Evolutionary conservation across 1,140 invertebrate genomes (phyloP).

Genomic region (Heliconius eleuchia): DNA sequence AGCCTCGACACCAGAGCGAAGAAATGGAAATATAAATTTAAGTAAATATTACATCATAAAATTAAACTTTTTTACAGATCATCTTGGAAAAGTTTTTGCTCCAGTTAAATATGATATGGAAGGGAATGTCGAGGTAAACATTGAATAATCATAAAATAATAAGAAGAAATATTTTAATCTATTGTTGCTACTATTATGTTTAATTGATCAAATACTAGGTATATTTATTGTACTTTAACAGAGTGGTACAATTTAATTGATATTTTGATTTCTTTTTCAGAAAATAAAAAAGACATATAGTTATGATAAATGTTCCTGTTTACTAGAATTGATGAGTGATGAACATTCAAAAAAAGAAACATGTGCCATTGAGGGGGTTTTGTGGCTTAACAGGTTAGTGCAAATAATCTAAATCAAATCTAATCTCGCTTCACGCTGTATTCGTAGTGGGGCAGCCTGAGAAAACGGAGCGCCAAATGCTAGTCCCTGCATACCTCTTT

Average conservation of each 20-base stretch:
- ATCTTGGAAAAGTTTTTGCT: slow-evolving; percentile 87
- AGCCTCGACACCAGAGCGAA: too few species aligned
- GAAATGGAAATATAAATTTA: slow-evolving; percentile 8
- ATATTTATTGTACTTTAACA: background rate
- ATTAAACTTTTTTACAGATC: slow-evolving; percentile 81
- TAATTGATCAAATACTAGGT: too few species aligned
- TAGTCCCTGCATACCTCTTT: too few species aligned
- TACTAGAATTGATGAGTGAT: slow-evolving; percentile 85
- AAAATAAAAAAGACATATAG: slow-evolving; percentile 85
- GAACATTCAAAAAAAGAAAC: slow-evolving; percentile 80
- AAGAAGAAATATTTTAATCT: background rate
- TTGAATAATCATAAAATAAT: slow-evolving; percentile 12
- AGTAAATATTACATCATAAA: background rate
- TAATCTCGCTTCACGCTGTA: too few species aligned
- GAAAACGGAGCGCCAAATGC: too few species aligned
- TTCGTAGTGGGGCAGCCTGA: too few species aligned
- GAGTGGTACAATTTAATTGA: background rate
- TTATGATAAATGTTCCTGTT: slow-evolving; percentile 80
- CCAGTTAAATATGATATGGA: slow-evolving; percentile 88
- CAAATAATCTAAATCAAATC: background rate
- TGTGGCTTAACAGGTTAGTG: slow-evolving; percentile 86
- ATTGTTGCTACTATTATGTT: too few species aligned
- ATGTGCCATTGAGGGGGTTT: slow-evolving; percentile 83
- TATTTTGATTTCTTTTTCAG: slow-evolving; percentile 58
- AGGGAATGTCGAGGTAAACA: slow-evolving; percentile 87